A percentile compares a stretch with the other conserved stretches of the same genome.
Evolutionary conservation across 2,113 vertebrate genomes (phyloP).

Genomic region (Sitta europaea): DNA sequence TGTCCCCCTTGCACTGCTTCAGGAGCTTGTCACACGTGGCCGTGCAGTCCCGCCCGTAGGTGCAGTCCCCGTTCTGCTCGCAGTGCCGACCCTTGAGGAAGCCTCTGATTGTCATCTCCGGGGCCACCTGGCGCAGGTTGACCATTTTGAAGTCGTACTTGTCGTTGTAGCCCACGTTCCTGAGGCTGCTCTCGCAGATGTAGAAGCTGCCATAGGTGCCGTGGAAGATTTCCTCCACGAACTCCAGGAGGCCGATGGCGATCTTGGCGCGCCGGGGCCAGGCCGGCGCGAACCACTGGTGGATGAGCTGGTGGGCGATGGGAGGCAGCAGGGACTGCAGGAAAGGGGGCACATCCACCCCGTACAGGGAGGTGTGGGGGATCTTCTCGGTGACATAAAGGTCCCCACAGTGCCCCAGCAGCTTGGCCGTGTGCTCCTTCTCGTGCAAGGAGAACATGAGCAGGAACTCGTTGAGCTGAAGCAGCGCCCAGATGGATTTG

Average conservation of each 20-base stretch:
- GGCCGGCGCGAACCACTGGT: slow-evolving; percentile 90
- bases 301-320: slow-evolving; percentile 73
- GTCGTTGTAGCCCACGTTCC: slow-evolving; percentile 87
- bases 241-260: slow-evolving; percentile 91
- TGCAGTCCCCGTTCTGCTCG: slow-evolving; percentile 89
- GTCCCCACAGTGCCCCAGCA: slow-evolving; percentile 92
- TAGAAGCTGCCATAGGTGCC: slow-evolving; percentile 91
- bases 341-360: slow-evolving; percentile 76
- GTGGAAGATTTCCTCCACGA: slow-evolving; percentile 96
- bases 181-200: slow-evolving; percentile 86
- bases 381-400: slow-evolving; percentile 88
- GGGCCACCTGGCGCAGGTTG: slow-evolving; percentile 85
- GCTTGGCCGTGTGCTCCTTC: slow-evolving; percentile 86
- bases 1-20: slow-evolving; percentile 89
- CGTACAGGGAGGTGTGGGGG: slow-evolving; percentile 81
- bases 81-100: slow-evolving; percentile 88
- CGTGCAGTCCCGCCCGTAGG: slow-evolving; percentile 86
- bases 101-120: slow-evolving; percentile 81
- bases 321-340: slow-evolving; percentile 82
- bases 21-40: slow-evolving; percentile 89
- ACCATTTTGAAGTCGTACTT: slow-evolving; percentile 93
- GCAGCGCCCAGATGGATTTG: slow-evolving; percentile 92
- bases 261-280: slow-evolving; percentile 92
- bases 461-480: slow-evolving; percentile 91
- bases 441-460: slow-evolving; percentile 88